A percentile compares a stretch with the other conserved stretches of the same genome.
Conservation (phyloP, 2,888 invertebrate genomes). For the Tortricodes alternella region DNA sequence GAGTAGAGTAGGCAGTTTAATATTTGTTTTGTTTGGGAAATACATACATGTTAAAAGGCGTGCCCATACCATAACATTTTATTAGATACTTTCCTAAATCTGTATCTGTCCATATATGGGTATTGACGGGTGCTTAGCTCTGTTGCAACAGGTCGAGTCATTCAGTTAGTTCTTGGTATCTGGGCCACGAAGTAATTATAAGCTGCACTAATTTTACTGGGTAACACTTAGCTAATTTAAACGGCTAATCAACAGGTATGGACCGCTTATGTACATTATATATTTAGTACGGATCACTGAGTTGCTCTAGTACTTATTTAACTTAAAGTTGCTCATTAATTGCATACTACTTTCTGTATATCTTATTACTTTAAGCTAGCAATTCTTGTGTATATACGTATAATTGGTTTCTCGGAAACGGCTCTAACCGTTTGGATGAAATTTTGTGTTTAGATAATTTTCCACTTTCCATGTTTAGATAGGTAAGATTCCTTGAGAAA, state of each 20-base stretch:
- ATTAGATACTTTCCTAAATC: slow-evolving; percentile 13
- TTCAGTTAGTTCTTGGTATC: slow-evolving; percentile 59
- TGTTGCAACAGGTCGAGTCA: slow-evolving; percentile 50
- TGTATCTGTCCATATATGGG: slow-evolving; percentile 18
- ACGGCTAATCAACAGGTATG: slow-evolving; percentile 35
- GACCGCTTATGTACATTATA: slow-evolving; percentile 21
- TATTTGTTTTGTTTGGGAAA: background rate
- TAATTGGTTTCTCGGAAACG: too few relatives aligned
- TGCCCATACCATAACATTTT: slow-evolving; percentile 2
- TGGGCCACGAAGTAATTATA: slow-evolving; percentile 70
- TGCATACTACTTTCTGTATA: too few relatives aligned
- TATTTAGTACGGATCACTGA: background rate
- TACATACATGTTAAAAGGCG: slow-evolving; percentile 1
- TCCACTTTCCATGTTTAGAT: too few relatives aligned
- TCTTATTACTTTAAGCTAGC: too few relatives aligned
- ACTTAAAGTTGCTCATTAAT: too few relatives aligned
- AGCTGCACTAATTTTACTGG: slow-evolving; percentile 56
- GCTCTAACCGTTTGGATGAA: too few relatives aligned
- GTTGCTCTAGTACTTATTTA: too few relatives aligned
- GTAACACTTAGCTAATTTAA: slow-evolving; percentile 49
- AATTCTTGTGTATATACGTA: too few relatives aligned
- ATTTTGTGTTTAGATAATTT: too few relatives aligned
- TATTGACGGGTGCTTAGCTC: slow-evolving; percentile 6
- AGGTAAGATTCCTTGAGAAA: too few relatives aligned
- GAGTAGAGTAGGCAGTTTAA: too few relatives aligned